A percentile compares a stretch with the other conserved stretches of the same genome.
phyloP scores from a whole-genome alignment of 2,797 vertebrate species.

The Lepilemur ruficaudatus region DNA sequence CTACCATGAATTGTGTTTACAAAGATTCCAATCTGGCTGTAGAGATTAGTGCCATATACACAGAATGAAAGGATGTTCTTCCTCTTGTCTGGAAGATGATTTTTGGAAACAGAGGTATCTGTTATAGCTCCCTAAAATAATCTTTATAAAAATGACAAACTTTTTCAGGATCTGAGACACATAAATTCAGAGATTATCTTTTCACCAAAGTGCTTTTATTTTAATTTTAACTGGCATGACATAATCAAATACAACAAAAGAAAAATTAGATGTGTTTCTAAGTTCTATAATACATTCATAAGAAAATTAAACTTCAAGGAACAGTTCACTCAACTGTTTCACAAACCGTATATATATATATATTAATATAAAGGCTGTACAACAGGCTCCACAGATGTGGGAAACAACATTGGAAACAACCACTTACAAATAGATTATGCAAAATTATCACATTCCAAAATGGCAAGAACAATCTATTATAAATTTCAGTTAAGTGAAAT shows the following conservation, averaged over 20 bases:
- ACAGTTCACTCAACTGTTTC: constrained; percentile 72
- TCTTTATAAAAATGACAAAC: not conserved
- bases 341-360: constrained; percentile 52
- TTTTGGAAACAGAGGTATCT: not conserved
- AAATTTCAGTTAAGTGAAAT: constrained; percentile 39
- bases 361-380: constrained; percentile 49
- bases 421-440: constrained; percentile 33
- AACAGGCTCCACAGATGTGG: constrained; percentile 40
- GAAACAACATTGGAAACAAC: constrained; percentile 55
- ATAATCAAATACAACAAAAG: constrained; percentile 74
- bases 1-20: not conserved
- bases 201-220: constrained; percentile 85
- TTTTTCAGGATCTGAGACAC: not conserved
- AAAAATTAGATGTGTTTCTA: constrained; percentile 57
- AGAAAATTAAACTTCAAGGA: constrained; percentile 69
- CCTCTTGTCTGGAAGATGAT: not conserved
- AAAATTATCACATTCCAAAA: constrained; percentile 57
- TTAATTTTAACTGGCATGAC: constrained; percentile 77
- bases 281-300: constrained; percentile 60
- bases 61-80: not conserved
- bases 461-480: constrained; percentile 46
- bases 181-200: constrained; percentile 50
- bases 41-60: not conserved
- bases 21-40: not conserved
- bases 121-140: not conserved